Percentiles rank a stretch among this genome's conserved stretches.
Conservation (phyloP, 2,113 vertebrate species). For the Colius striatus region DNA sequence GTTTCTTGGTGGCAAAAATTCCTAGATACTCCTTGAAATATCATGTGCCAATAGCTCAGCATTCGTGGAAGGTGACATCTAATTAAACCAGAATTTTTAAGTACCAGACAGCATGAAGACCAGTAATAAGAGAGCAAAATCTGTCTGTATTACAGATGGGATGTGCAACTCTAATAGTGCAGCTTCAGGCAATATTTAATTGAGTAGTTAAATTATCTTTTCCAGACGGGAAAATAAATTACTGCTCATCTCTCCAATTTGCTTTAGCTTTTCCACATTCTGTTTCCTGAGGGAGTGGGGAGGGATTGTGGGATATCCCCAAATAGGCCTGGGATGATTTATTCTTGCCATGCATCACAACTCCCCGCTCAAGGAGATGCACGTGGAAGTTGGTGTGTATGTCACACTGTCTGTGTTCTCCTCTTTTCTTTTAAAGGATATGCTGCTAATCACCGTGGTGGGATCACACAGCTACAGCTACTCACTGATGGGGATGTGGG, state of each 20-base stretch:
- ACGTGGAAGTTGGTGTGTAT: not conserved
- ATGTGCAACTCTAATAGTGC: slow-evolving; percentile 37
- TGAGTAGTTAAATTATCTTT: slow-evolving; percentile 69
- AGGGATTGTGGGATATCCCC: slow-evolving; percentile 26
- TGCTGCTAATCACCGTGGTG: not conserved
- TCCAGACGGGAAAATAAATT: slow-evolving; percentile 61
- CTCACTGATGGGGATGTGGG: not conserved
- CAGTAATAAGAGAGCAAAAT: slow-evolving; percentile 54
- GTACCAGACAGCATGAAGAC: slow-evolving; percentile 36
- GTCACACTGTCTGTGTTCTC: not conserved
- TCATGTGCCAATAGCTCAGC: slow-evolving; percentile 11
- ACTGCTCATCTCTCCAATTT: slow-evolving; percentile 59
- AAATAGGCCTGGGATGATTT: not conserved
- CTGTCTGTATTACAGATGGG: slow-evolving; percentile 55
- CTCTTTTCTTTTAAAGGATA: not conserved
- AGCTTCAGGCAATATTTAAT: slow-evolving; percentile 64
- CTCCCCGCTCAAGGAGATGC: not conserved
- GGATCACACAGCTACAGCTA: not conserved
- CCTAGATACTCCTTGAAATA: slow-evolving; percentile 45
- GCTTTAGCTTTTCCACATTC: slow-evolving; percentile 39
- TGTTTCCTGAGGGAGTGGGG: slow-evolving; percentile 32
- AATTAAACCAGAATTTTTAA: slow-evolving; percentile 68
- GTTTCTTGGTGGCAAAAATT: slow-evolving; percentile 44
- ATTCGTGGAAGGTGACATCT: slow-evolving; percentile 43
- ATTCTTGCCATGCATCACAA: not conserved